Base-by-base conservation (phyloP, 2,888 invertebrate species). In the Cerastoderma edule region DNA sequence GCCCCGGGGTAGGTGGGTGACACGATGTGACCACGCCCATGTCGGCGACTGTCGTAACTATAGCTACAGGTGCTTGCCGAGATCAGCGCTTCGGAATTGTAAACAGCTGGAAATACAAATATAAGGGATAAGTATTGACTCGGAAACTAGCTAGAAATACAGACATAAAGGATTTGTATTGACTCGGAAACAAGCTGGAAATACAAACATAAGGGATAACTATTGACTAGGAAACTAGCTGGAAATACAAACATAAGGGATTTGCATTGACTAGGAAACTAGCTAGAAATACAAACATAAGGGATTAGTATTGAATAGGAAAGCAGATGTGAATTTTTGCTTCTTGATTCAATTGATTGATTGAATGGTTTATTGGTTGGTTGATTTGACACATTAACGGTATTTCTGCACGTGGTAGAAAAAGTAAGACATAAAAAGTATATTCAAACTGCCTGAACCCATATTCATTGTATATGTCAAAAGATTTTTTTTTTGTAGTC, bases 1-100 rank as follows among this genome's bases (percentile, higher is more conserved):
- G 98, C 96, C 87, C 99, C 99, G 80, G 99, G 99, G 94, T 99
- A 99, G 80, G 99, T 99, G 80, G 99, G 99, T 75, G 99, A 98
- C 91, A 98, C 94, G 90, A 99, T 96, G 91, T 95, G 95, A 69
- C 99, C 99, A 83, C 95, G 96, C 91, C 95, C 95, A 88, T 95
- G 95, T 69, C 93, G 93, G 89, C 94, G 94, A 84, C 95, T 95
- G 91, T 96, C 95, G 91, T 98, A 96, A 91, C 95, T 95, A 87
- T 89, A 93, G 68, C 96, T 96, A 94, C 98, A 99, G 89, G 96
- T 95, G 78, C 96, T 95, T 91, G 96, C 96, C 86, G 96, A 96
- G 85, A 96, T 95, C 87, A 96, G 97, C 82, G 96, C 96, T 86
- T 98, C 98, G 93, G 98, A 95, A 93, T 96, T 96, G 95, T 96